A percentile compares a stretch with the other conserved stretches of the same genome.
phyloP scores from a whole-genome alignment of 2,888 invertebrate genomes.

The Cactoblastis cactorum region DNA sequence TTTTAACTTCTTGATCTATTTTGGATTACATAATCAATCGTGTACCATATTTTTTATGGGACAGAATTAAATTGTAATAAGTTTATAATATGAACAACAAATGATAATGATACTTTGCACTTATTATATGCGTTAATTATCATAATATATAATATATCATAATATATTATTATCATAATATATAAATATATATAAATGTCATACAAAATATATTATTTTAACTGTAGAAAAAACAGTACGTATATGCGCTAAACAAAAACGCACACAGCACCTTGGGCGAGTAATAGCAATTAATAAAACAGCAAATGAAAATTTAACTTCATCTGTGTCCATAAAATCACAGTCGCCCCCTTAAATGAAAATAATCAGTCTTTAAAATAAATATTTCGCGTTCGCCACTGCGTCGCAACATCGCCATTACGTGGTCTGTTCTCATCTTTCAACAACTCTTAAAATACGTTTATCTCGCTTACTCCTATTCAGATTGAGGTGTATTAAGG shows the following conservation, averaged over 20 bases:
- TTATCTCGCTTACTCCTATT: constrained; percentile 33
- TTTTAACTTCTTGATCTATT: no score
- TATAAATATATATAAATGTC: no score
- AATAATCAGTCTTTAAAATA: constrained; percentile 65
- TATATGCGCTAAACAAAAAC: neutral
- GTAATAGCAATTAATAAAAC: neutral
- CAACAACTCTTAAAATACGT: constrained; percentile 19
- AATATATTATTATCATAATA: no score
- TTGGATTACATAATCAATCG: no score
- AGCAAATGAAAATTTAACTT: neutral
- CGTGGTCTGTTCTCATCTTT: constrained; percentile 31
- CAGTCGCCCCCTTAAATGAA: constrained; percentile 43
- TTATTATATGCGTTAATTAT: no score
- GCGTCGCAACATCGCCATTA: constrained; percentile 52
- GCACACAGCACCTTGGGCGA: neutral
- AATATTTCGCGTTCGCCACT: constrained; percentile 54
- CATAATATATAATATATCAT: no score
- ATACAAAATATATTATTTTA: no score
- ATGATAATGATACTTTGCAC: no score
- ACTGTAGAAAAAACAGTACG: no score
- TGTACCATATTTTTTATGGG: no score
- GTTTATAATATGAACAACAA: no score
- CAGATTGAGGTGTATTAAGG: neutral
- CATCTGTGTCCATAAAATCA: neutral
- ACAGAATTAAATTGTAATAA: no score